These are phyloP conservation scores for Ictalurus furcatus DNA, from an alignment of 2,113 vertebrate genomes.

Conservation along the genomic window DNA sequence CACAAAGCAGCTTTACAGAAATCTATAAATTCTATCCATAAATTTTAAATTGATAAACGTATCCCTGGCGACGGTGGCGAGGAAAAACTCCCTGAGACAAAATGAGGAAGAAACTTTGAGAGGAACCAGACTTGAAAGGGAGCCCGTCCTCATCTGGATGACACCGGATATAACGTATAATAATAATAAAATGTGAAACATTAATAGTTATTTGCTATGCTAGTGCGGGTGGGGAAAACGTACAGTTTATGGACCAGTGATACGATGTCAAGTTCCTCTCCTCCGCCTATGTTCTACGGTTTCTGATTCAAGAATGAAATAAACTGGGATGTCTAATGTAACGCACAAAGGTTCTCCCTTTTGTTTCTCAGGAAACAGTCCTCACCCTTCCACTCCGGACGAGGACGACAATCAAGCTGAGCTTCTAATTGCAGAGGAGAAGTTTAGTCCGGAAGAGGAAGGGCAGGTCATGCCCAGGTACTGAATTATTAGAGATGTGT, in stretches of 20 bases:
- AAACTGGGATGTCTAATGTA: not conserved
- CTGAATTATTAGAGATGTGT: not conserved
- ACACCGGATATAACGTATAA: too few relatives aligned
- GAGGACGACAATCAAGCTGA: conserved; percentile 97
- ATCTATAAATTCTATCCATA: too few relatives aligned
- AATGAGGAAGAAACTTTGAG: too few relatives aligned
- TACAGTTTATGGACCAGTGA: not conserved
- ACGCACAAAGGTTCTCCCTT: not conserved
- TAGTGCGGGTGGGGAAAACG: not conserved
- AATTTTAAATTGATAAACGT: too few relatives aligned
- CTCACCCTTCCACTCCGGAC: conserved; percentile 91
- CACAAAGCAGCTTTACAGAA: too few relatives aligned
- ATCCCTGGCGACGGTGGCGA: too few relatives aligned
- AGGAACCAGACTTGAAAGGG: too few relatives aligned
- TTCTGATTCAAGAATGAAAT: not conserved
- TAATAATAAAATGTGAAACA: too few relatives aligned
- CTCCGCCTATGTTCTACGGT: not conserved
- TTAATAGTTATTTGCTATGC: too few relatives aligned
- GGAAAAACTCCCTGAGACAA: too few relatives aligned
- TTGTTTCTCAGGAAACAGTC: conserved; percentile 83
- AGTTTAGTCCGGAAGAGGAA: conserved; percentile 94
- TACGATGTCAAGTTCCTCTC: not conserved
- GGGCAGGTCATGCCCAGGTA: conserved; percentile 95
- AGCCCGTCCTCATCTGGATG: too few relatives aligned
- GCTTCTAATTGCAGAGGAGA: conserved; percentile 94